Conservation (phyloP, 2,888 invertebrate genomes). For the Leucophenga maculata region DNA sequence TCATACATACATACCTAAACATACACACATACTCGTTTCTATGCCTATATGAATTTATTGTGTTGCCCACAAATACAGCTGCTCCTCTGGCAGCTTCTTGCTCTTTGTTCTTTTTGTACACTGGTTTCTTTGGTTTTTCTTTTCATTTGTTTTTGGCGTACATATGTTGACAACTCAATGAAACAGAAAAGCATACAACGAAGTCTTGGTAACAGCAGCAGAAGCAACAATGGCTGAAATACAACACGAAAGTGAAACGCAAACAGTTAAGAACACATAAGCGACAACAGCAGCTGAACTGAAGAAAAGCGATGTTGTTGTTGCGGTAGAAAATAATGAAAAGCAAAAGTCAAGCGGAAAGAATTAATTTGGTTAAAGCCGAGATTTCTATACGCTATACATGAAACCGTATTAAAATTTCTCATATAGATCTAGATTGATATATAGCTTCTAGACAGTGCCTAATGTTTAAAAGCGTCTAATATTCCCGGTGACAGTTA, state of each 20-base stretch:
- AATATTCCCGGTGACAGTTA: too few relatives aligned
- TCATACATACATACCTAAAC: too few relatives aligned
- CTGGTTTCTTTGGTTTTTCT: too few relatives aligned
- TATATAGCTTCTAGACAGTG: too few relatives aligned
- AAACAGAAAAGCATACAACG: background rate
- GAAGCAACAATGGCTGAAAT: background rate
- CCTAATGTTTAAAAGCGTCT: too few relatives aligned
- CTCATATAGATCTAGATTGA: too few relatives aligned
- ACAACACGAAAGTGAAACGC: background rate
- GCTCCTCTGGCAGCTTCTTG: too few relatives aligned
- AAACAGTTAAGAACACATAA: background rate
- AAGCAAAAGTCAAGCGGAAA: background rate
- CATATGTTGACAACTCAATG: conserved; percentile 22
- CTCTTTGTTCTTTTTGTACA: too few relatives aligned
- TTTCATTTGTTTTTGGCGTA: background rate
- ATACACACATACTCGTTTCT: too few relatives aligned
- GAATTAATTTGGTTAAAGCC: background rate
- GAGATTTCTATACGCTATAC: background rate
- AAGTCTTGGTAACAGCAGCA: background rate
- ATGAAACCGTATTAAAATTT: too few relatives aligned
- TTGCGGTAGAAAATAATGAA: background rate
- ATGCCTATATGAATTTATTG: too few relatives aligned
- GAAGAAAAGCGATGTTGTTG: background rate
- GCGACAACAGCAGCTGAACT: background rate
- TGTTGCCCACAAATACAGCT: too few relatives aligned